Evolutionary conservation across 2,797 vertebrate genomes (phyloP), one percentile per base, ranked within the genome.

Genomic region (Helicolenus hilgendorfi): DNA sequence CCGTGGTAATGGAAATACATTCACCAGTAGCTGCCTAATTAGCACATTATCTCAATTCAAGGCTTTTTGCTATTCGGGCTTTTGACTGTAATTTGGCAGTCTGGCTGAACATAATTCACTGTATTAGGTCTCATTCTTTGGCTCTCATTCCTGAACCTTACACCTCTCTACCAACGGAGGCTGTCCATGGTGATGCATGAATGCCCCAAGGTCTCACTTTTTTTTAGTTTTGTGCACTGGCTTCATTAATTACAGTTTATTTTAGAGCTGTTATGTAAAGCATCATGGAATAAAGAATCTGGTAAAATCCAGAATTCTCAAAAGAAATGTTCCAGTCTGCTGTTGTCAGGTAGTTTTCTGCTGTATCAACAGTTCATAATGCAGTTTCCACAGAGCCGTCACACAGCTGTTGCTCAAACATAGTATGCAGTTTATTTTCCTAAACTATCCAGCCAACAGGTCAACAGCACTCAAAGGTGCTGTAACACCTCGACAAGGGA

Each of bases 21-120:
- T 86, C 68, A 77, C 83, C 69, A 69, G 75, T 75, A 73, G 75
- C 85, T 65, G 49, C 82, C 80, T 84, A 82, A 92, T 94, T 88
- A 88, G 76, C 82, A 88, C 79, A 92, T 91, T 92, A 91, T 89
- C 80, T 90, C 74, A 89, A 84, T 86, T 91, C 55, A 80, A 76
- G 62, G 78, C 73, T 90, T 87, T 91, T 82, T 90, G 72, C 73
- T 73, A n/a, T 87, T 72, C 22, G 80, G 74, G 69, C 80, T 89
- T 90, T 83, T 90, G 72, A 78, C 74, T 88, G 73, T 88, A 79
- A 89, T 92, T 89, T 91, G 85, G 73, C 85, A 72, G 24, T 60
- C 70, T 74, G 79, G 69, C 73, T 67, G 45, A 69, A 49, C 27
- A 72, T 85, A 64, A 90, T 93, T 92, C 33, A 89, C 53, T 71